Base-by-base conservation (phyloP, 2,888 invertebrate genomes). In the Xanthia icteritia region DNA sequence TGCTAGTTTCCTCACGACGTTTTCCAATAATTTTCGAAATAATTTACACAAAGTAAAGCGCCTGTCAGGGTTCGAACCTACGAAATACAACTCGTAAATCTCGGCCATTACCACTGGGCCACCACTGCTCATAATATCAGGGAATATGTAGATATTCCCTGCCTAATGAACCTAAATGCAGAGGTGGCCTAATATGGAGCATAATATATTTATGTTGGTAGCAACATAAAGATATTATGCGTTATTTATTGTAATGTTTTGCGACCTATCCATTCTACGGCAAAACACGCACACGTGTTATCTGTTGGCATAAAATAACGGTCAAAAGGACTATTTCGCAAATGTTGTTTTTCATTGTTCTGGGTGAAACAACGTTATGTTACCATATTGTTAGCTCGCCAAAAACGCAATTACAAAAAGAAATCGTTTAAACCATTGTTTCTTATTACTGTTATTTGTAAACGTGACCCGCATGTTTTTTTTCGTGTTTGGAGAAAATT, bases 371-470 rank as follows among this genome's bases (percentile, higher is more conserved):
- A 90, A 82, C 87, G 82, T 87, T 89, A 81, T 89, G 86, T 88
- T 90, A 87, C 85, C 79, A 89, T 88, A 92, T 92, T 93, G 92
- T 93, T 90, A 79, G 72, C 79, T 84, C 77, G 72, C 81, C 69
- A 82, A 88, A 82, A 83, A 82, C 81, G 82, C 85, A 84, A 90
- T 88, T 83, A 88, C 86, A 91, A 92, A 90, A 89, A 90, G 87
- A 90, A 88, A 86, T 87, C 77, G 81, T 80, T 81, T 64, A 73
- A 76, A 75, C 91, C 86, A 94, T 94, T 94, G 94, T 94, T 92
- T 87, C 84, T 79, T 81, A 90, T 85, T 90, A 90, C 90, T 90
- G 92, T 92, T 93, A 91, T 86, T 89, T 83, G 82, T 87, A 86
- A 92, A 92, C 93, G 92, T 91, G 90, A 91, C 86, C 82, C 58